Base-by-base conservation (phyloP, 2,113 vertebrate species). In the Gallinago jamesoni region DNA sequence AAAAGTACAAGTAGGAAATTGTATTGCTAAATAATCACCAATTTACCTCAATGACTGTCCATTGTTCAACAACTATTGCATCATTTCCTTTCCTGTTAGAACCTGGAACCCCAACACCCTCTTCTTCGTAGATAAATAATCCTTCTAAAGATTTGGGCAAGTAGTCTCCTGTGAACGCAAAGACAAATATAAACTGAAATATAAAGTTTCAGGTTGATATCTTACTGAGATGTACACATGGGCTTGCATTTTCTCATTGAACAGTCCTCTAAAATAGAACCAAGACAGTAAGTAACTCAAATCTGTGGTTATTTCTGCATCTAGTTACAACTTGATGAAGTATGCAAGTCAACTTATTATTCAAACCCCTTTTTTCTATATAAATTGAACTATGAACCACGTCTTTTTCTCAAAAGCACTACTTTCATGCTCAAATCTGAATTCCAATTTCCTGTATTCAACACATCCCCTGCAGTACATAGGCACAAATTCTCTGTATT, bases 1-100 rank as follows among this genome's bases (percentile, higher is more conserved):
- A 62, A 60, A 75, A 52, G 27, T 19, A 15, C 27, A 81, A 47
- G 56, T 35, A 85, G 70, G 69, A 96, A 94, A 82, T 8, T 45
- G 48, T 35, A 25, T 16, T 77, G 25, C 70, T 82, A 87, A 96
- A 73, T 74, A 83, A 95, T 86, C 69, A 85, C 14, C 14, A 17
- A 35, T 95, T 98, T 96, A 99, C 99, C 99, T 99, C 99, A 80
- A 99, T 98, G 89, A 99, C 98, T 1, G 99, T 99, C 99, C 99
- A 99, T 97, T 99, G 99, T 97, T 99, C 99, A 12, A 99, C 99
- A 33, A 99, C 98, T 52, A 99, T 99, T 76, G 99, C 99, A 97
- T 99, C 99, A 73, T 99, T 99, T 97, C 98, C 99, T 39, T 96
- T 98, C 91, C 96, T 98, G 91, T 90, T 96, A 50, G 97, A 96